Base-by-base conservation (phyloP, 2,797 vertebrate species). In the Xenops minutus region DNA sequence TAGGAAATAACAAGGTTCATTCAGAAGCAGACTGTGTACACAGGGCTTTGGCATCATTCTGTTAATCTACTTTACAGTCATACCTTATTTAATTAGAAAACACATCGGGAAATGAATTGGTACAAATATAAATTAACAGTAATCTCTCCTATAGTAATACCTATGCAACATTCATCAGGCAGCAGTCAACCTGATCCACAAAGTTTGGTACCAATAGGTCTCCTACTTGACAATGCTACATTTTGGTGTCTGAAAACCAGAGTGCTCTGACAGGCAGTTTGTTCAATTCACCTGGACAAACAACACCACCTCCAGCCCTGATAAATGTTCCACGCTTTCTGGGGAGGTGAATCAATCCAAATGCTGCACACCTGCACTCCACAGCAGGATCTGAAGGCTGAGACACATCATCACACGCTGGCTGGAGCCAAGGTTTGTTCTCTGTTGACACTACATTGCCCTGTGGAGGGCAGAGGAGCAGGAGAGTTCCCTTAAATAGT, bases 51-150 rank as follows among this genome's bases (percentile, higher is more conserved):
- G 79, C 83, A 88, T 81, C 73, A 10, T 67, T 74, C 44, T 59
- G 64, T 63, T 92, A 89, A 93, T 83, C 63, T 54, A 56, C 68
- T 93, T 89, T 58, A 88, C 37, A 63, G 59, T 85, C 81, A 91
- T 61, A 92, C 68, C 78, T 94, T 62, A 43, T 46, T 84, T 92
- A 95, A 93, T 94, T 77, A 67, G 88, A 80, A 76, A 92, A 88
- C 23, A 69, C 39, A 58, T 3, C 54, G 48, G 16, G 59, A 96
- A 94, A 93, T 81, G 54, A 92, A 78, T 72, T 76, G 48, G 23
- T 34, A 41, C 43, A 82, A 96, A 89, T 32, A 75, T 36, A 92
- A 91, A 85, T 43, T 61, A 90, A 75, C 66, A 72, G 59, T 32
- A 66, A 59, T 59, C 52, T 72, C 30, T 59, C 14, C 26, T 48